Percentiles rank a stretch among this genome's conserved stretches.
Conservation (phyloP, 2,797 vertebrate genomes). For the Artibeus jamaicensis region DNA sequence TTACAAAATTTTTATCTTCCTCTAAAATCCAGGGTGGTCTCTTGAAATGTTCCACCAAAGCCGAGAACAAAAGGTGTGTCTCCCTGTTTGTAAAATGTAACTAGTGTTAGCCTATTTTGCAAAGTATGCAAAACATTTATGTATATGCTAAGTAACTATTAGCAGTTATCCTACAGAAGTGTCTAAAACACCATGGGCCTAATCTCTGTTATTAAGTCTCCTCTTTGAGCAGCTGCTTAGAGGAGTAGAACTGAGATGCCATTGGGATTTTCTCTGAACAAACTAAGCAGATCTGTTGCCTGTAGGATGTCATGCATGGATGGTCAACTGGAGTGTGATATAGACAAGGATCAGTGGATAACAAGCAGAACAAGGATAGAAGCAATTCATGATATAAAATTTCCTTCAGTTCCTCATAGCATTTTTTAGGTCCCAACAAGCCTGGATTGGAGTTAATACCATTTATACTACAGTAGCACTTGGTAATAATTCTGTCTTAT, state of each 20-base stretch:
- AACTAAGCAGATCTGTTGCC: background rate
- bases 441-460: background rate
- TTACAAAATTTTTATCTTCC: constrained; percentile 30
- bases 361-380: background rate
- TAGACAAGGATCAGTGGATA: background rate
- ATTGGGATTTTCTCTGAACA: background rate
- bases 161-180: background rate
- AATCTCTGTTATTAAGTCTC: background rate
- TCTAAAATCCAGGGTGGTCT: background rate
- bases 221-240: background rate
- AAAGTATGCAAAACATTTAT: background rate
- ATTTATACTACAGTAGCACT: background rate
- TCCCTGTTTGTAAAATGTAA: background rate
- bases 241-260: background rate
- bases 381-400: background rate
- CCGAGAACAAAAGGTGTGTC: background rate
- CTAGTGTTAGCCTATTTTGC: background rate
- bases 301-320: background rate
- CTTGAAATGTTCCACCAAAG: background rate
- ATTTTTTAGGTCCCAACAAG: background rate
- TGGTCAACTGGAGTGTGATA: background rate
- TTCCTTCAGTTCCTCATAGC: background rate
- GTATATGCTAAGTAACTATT: background rate
- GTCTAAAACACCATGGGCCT: background rate
- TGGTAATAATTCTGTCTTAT: background rate